Percentiles rank a stretch among this genome's conserved stretches.
phyloP scores from a whole-genome alignment of 1,140 invertebrate species.

The Nebria ingens region DNA sequence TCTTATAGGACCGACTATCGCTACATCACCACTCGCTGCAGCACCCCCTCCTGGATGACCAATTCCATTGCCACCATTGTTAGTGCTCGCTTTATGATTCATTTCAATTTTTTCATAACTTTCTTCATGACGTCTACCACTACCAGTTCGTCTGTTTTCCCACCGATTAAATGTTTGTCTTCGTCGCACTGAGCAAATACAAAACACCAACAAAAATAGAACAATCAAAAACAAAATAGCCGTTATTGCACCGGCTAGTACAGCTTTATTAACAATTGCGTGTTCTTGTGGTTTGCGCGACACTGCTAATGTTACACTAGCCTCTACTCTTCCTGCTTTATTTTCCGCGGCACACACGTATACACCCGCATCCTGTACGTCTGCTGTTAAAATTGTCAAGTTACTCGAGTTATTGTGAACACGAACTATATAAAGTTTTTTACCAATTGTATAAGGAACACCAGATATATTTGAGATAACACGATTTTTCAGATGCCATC shows the following conservation, averaged over 20 bases:
- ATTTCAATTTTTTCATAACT: slow-evolving; percentile 68
- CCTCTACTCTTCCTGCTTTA: slow-evolving; percentile 59
- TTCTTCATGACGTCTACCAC: slow-evolving; percentile 43
- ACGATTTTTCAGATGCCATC: slow-evolving; percentile 42
- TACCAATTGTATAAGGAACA: slow-evolving; percentile 33
- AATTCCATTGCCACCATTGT: slow-evolving; percentile 23
- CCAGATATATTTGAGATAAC: slow-evolving; percentile 41
- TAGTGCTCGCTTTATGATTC: slow-evolving; percentile 41
- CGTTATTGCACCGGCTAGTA: slow-evolving; percentile 46
- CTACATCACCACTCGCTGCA: slow-evolving; percentile 20
- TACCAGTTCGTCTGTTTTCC: slow-evolving; percentile 27
- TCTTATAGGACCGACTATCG: slow-evolving; percentile 33
- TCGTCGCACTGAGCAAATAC: slow-evolving; percentile 42
- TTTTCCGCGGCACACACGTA: slow-evolving; percentile 69
- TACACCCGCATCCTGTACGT: slow-evolving; percentile 57
- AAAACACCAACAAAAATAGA: slow-evolving; percentile 48
- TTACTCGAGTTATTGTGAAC: slow-evolving; percentile 46
- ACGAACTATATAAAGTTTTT: slow-evolving; percentile 41
- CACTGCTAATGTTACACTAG: slow-evolving; percentile 56
- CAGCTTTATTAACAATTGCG: slow-evolving; percentile 39
- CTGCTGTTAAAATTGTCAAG: slow-evolving; percentile 57
- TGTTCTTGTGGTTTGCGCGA: slow-evolving; percentile 39
- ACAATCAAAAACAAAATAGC: slow-evolving; percentile 44
- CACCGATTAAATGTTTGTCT: slow-evolving; percentile 27
- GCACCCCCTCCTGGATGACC: background rate